A percentile compares a stretch with the other conserved stretches of the same genome.
These are phyloP conservation scores for Drosophila nebulosa DNA, from an alignment of 1,140 invertebrate genomes.

Conservation along the genomic window DNA sequence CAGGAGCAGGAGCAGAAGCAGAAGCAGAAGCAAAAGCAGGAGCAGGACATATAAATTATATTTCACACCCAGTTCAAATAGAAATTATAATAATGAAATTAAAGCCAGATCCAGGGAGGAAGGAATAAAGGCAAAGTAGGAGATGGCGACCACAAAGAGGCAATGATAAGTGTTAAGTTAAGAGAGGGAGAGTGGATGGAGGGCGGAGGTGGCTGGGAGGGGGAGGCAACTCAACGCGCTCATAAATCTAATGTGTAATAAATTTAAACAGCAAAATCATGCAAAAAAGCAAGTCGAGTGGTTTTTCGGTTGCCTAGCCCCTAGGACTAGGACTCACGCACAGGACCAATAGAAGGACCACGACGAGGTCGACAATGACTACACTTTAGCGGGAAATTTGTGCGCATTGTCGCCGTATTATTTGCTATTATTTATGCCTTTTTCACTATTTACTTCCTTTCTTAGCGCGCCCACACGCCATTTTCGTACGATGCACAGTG, in stretches of 20 bases:
- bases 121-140: neutral
- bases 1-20: neutral
- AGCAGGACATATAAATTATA: slow-evolving; percentile 47
- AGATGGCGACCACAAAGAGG: slow-evolving; percentile 42
- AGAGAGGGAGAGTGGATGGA: neutral
- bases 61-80: slow-evolving; percentile 55
- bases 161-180: slow-evolving; percentile 62
- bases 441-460: slow-evolving; percentile 77
- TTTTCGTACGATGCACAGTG: slow-evolving; percentile 16
- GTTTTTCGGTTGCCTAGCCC: slow-evolving; percentile 29
- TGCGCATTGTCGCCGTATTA: slow-evolving; percentile 76
- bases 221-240: slow-evolving; percentile 61
- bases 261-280: slow-evolving; percentile 76
- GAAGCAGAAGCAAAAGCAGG: neutral
- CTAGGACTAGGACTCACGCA: neutral
- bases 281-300: slow-evolving; percentile 61
- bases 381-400: slow-evolving; percentile 77
- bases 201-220: neutral
- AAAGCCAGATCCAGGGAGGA: slow-evolving; percentile 35
- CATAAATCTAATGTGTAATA: slow-evolving; percentile 78
- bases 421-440: slow-evolving; percentile 78
- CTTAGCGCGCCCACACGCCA: slow-evolving; percentile 34
- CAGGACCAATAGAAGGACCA: slow-evolving; percentile 11
- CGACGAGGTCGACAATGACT: slow-evolving; percentile 60
- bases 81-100: slow-evolving; percentile 49